These are phyloP conservation scores for Crocuta crocuta DNA, from an alignment of 2,113 vertebrate genomes.

Conservation along the genomic window DNA sequence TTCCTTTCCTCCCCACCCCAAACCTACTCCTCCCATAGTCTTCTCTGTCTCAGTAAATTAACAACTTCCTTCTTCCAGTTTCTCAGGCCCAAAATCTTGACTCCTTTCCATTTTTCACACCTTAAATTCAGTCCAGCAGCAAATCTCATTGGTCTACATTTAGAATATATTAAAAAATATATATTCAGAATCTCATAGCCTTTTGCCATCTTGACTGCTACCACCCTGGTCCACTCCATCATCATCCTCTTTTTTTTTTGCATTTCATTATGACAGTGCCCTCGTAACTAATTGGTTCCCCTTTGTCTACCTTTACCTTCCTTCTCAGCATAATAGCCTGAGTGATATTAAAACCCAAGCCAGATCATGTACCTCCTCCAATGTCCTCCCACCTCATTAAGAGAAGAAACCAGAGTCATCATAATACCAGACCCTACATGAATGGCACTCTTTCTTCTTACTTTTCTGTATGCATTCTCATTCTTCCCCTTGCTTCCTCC, in stretches of 20 bases:
- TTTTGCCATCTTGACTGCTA: neutral
- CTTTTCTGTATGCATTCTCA: neutral
- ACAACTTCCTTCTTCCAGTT: neutral
- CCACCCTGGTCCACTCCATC: neutral
- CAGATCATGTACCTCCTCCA: neutral
- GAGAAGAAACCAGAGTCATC: neutral
- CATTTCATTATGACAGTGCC: neutral
- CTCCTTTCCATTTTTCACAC: neutral
- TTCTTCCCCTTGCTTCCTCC: neutral
- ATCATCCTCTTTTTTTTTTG: neutral
- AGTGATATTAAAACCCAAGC: neutral
- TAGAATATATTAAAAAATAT: neutral
- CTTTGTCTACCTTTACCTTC: neutral
- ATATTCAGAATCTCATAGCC: neutral
- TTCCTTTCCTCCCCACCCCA: neutral
- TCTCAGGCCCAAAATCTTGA: neutral
- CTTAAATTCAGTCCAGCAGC: neutral
- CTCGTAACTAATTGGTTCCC: neutral
- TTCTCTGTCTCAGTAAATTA: neutral
- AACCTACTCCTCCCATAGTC: neutral
- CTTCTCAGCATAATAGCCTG: neutral
- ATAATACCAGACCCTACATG: neutral
- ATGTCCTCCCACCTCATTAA: neutral
- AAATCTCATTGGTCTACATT: neutral
- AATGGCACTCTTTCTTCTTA: neutral